phyloP scores from a whole-genome alignment of 2,113 vertebrate genomes.

The Ageneiosus marmoratus region DNA sequence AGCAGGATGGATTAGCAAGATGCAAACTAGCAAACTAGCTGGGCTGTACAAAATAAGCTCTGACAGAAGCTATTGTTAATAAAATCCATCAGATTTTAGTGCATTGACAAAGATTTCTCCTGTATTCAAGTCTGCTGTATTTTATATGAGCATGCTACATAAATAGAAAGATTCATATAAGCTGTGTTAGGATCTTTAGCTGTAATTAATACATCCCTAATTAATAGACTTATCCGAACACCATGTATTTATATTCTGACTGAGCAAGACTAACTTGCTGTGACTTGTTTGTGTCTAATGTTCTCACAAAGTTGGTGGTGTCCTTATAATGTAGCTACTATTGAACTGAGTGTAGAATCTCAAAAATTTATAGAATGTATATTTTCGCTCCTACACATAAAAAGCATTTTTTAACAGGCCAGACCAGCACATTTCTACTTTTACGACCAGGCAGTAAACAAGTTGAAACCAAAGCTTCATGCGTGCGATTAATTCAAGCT shows the following conservation, averaged over 20 bases:
- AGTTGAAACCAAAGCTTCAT: constrained; percentile 37
- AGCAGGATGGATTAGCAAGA: background rate
- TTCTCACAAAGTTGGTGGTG: background rate
- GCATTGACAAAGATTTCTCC: background rate
- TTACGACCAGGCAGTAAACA: constrained; percentile 43
- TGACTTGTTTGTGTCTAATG: background rate
- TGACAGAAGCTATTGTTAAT: too few relatives aligned
- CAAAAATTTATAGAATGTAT: background rate
- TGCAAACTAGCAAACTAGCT: background rate
- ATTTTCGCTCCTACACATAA: background rate
- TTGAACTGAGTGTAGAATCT: background rate
- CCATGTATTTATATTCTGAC: background rate
- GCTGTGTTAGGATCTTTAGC: background rate
- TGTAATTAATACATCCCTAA: background rate
- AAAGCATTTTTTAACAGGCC: constrained; percentile 25
- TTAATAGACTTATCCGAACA: background rate
- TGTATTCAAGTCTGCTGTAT: background rate
- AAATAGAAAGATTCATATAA: background rate
- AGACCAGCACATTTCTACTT: constrained; percentile 45
- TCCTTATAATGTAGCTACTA: background rate
- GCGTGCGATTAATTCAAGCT: constrained; percentile 42
- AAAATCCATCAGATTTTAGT: background rate
- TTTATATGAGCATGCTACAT: background rate
- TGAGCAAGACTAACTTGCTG: background rate
- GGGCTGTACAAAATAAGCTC: background rate